Evolutionary conservation across 2,888 invertebrate genomes (phyloP).

Genomic region (Achlya flavicornis): DNA sequence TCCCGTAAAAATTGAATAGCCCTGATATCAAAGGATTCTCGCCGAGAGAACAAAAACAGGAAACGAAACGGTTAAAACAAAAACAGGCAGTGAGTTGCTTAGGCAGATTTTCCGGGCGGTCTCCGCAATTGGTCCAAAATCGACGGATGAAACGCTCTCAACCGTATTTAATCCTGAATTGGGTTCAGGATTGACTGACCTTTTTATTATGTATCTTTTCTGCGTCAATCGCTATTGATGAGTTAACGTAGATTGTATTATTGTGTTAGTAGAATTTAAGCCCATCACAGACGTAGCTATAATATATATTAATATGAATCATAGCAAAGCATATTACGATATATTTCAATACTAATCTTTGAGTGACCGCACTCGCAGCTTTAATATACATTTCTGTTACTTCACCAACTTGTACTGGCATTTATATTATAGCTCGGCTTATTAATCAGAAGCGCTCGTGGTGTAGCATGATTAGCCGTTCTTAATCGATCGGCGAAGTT

Average conservation of each 20-base stretch:
- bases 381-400: no score
- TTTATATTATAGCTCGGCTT: no score
- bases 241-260: background rate
- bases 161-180: slow-evolving; percentile 10
- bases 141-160: background rate
- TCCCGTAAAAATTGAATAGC: slow-evolving; percentile 6
- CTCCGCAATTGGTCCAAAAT: slow-evolving; percentile 11
- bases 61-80: slow-evolving; percentile 1
- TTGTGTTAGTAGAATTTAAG: no score
- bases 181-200: background rate
- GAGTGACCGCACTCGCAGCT: no score
- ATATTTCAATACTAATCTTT: no score
- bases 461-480: no score
- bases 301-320: no score
- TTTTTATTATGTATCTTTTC: background rate
- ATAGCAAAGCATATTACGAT: no score
- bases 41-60: background rate
- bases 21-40: background rate
- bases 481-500: no score
- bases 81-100: background rate
- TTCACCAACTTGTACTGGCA: no score
- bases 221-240: background rate
- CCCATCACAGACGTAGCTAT: no score
- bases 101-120: slow-evolving; percentile 10
- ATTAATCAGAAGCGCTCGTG: no score